Base-by-base conservation (phyloP, 2,797 vertebrate genomes). In the Delichon dasypus region DNA sequence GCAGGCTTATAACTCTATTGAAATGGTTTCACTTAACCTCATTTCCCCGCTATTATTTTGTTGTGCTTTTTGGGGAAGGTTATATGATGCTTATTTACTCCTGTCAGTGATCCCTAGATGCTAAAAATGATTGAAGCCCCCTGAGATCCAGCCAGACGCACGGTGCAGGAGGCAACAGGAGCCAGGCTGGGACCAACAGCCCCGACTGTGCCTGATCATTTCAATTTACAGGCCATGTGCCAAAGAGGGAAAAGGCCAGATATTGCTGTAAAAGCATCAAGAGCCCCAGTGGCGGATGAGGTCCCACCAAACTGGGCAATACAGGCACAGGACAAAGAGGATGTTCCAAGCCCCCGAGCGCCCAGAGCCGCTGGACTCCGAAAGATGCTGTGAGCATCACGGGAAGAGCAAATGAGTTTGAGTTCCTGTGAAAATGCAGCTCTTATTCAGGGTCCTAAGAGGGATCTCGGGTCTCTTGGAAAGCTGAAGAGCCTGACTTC, bases 11-110 rank as follows among this genome's bases (percentile, higher is more conserved):
- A 90, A 86, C 55, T 4, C 44, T 78, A 93, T 64, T 84, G 88
- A 91, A 93, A 96, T 73, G 88, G 73, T 93, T 96, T 84, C 87
- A 82, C 88, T 92, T 88, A 93, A 94, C 94, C 91, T 94, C 83
- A 57, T 95, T 93, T 94, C 38, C 66, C 67, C 4, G 1, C 57
- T 90, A 48, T 67, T 79, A 92, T 92, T 94, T 81, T 75, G 92
- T 94, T 94, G 66, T 64, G 90, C 40, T 84, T 94, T 96, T 95
- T 72, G 73, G 73, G 70, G 67, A 73, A 51, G 82, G 87, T 81
- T 91, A 73, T 70, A 11, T 22, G 65, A 73, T 44, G 55, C 45
- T 84, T 91, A 70, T 70, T 91, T 78, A 73, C 83, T 80, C 36
- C 76, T 50, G 55, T 19, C 60, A 45, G 62, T 1, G 54, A 68